Evolutionary conservation across 2,113 vertebrate genomes (phyloP).

Genomic region (Ptilonorhynchus violaceus): DNA sequence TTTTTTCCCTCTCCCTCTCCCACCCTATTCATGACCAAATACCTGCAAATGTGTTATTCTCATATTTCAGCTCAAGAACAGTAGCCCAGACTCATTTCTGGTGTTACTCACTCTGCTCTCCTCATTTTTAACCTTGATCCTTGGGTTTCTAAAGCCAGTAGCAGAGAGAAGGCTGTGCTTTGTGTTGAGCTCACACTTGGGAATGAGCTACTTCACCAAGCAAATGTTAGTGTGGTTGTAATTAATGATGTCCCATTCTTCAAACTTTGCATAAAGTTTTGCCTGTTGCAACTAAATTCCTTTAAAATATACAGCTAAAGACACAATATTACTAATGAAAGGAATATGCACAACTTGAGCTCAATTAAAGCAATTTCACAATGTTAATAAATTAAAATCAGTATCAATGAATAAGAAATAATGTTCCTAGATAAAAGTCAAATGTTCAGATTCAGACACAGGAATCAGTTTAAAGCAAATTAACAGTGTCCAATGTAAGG

Average conservation of each 20-base stretch:
- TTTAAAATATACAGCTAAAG: not conserved
- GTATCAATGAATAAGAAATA: not conserved
- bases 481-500: not conserved
- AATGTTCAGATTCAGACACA: not conserved
- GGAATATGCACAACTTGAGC: not conserved
- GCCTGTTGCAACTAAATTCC: not conserved
- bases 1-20: not conserved
- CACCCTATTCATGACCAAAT: not conserved
- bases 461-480: not conserved
- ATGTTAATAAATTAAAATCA: not conserved
- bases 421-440: not conserved
- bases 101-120: not conserved
- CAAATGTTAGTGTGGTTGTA: not conserved
- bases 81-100: not conserved
- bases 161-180: not conserved
- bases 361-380: not conserved
- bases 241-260: not conserved
- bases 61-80: not conserved
- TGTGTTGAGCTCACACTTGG: not conserved
- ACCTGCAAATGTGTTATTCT: not conserved
- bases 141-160: not conserved
- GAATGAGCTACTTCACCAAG: not conserved
- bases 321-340: not conserved
- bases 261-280: not conserved
- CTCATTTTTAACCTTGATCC: not conserved